A percentile compares a stretch with the other conserved stretches of the same genome.
Conservation (phyloP, 1,140 invertebrate genomes). For the Temnothorax nylanderi region DNA sequence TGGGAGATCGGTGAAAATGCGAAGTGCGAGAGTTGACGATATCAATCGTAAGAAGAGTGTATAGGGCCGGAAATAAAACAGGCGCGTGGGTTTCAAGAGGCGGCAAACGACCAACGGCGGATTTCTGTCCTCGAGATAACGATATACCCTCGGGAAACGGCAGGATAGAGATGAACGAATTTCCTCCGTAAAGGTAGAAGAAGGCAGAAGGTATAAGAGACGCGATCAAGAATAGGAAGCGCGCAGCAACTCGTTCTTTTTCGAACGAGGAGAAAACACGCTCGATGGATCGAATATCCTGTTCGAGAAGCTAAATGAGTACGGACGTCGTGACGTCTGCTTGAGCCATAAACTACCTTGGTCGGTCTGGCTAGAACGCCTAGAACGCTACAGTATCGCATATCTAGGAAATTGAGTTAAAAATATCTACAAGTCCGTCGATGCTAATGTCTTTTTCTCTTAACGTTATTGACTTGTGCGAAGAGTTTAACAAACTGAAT, state of each 20-base stretch:
- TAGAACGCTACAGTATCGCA: slow-evolving; percentile 34
- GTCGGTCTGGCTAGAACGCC: slow-evolving; percentile 1
- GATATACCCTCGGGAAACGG: slow-evolving; percentile 60
- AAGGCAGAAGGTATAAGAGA: background rate
- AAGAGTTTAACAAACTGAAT: background rate
- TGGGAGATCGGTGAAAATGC: background rate
- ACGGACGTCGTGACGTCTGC: slow-evolving; percentile 42
- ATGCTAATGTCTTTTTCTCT: slow-evolving; percentile 21
- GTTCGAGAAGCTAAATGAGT: slow-evolving; percentile 61
- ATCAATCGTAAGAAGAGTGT: background rate
- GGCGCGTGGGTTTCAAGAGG: slow-evolving; percentile 37
- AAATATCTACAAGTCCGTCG: slow-evolving; percentile 44
- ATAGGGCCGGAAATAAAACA: slow-evolving; percentile 46
- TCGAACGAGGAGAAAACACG: slow-evolving; percentile 60
- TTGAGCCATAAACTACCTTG: slow-evolving; percentile 56
- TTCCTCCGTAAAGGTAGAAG: slow-evolving; percentile 18
- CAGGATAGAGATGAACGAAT: slow-evolving; percentile 23
- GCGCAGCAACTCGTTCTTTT: slow-evolving; percentile 39
- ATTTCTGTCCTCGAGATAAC: slow-evolving; percentile 61
- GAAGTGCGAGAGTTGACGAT: slow-evolving; percentile 2
- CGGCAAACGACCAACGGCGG: slow-evolving; percentile 57
- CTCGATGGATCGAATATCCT: slow-evolving; percentile 63
- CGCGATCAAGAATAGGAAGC: slow-evolving; percentile 18
- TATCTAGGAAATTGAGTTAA: slow-evolving; percentile 54
- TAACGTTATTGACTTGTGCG: background rate